phyloP scores from a whole-genome alignment of 2,113 vertebrate species.

The Arizona elegans region DNA sequence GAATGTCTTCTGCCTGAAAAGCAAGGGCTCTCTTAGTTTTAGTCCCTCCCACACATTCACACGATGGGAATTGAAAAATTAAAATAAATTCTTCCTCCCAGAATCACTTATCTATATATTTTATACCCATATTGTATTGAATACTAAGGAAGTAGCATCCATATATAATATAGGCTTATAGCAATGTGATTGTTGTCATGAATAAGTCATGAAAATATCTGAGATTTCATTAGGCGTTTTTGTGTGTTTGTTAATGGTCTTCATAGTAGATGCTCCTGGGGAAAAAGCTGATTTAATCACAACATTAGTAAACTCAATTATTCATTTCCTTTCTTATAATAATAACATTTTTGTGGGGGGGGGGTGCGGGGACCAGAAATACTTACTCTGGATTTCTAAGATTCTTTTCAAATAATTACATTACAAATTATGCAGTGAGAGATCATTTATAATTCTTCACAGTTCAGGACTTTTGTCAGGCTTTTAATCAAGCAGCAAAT shows the following conservation, averaged over 20 bases:
- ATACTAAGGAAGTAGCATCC: background rate
- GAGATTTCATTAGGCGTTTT: conserved; percentile 3
- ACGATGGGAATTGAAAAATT: background rate
- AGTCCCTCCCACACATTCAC: background rate
- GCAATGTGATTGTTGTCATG: background rate
- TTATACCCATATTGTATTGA: background rate
- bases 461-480: conserved; percentile 46
- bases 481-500: conserved; percentile 59
- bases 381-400: conserved; percentile 37
- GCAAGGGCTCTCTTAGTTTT: too few species aligned
- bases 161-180: background rate
- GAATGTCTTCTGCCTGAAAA: background rate
- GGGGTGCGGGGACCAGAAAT: conserved; percentile 18
- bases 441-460: conserved; percentile 54
- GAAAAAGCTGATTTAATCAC: conserved; percentile 42
- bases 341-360: conserved; percentile 30
- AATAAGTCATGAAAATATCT: conserved; percentile 5
- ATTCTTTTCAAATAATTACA: conserved; percentile 59
- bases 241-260: conserved; percentile 18
- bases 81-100: background rate
- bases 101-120: background rate
- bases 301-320: conserved; percentile 45
- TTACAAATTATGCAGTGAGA: conserved; percentile 52
- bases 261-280: conserved; percentile 26
- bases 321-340: conserved; percentile 42